Conservation (phyloP, 2,888 invertebrate species). For the Syritta pipiens region DNA sequence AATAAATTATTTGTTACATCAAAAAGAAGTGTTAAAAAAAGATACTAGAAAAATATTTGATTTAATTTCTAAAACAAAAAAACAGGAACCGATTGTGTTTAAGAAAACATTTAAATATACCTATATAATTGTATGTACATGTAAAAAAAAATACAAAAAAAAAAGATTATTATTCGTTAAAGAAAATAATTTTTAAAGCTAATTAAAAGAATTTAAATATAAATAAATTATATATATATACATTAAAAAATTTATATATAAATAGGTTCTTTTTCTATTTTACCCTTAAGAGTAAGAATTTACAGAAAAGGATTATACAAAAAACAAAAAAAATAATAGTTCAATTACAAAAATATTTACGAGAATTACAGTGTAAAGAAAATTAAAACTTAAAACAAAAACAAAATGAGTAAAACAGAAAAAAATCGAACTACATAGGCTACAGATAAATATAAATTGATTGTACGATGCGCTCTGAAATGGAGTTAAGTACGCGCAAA, state of each 20-base stretch:
- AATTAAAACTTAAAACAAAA: constrained; percentile 25
- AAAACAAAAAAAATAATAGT: constrained; percentile 37
- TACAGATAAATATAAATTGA: constrained; percentile 51
- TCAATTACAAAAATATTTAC: constrained; percentile 60
- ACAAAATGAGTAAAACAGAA: constrained; percentile 9
- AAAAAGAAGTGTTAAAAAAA: constrained; percentile 9
- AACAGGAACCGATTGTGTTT: constrained; percentile 22
- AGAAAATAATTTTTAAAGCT: constrained; percentile 36
- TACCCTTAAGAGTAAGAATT: constrained; percentile 59
- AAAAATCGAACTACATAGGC: constrained; percentile 34
- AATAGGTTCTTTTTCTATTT: constrained; percentile 68
- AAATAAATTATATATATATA: constrained; percentile 53
- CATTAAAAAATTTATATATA: constrained; percentile 33
- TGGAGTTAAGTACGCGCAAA: constrained; percentile 50
- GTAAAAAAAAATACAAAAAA: constrained; percentile 27
- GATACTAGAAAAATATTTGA: constrained; percentile 38
- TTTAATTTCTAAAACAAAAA: constrained; percentile 38
- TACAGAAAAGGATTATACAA: constrained; percentile 59
- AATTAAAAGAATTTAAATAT: constrained; percentile 54
- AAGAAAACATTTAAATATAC: not conserved
- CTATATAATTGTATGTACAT: not conserved
- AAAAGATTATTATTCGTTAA: constrained; percentile 24
- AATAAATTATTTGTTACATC: constrained; percentile 32
- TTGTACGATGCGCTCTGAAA: constrained; percentile 51
- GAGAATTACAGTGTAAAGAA: constrained; percentile 55